A percentile compares a stretch with the other conserved stretches of the same genome.
phyloP scores from a whole-genome alignment of 2,888 invertebrate species.

The Hirtodrosophila trivittata region DNA sequence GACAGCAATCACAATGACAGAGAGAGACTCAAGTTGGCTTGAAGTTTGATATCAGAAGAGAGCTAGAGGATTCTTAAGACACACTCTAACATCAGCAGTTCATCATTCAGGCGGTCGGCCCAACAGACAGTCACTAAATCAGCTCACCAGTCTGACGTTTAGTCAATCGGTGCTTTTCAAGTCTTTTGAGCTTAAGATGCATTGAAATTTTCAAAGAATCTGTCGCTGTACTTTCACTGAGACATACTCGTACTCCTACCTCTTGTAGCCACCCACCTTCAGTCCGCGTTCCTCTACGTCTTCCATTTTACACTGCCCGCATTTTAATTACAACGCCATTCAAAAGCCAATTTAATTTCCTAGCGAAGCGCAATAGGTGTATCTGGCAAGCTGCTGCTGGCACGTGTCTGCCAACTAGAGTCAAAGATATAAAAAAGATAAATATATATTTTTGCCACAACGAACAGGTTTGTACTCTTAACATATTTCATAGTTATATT shows the following conservation, averaged over 20 bases:
- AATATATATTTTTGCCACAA: neutral
- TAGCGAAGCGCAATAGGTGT: constrained; percentile 32
- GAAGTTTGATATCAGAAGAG: constrained; percentile 46
- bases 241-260: neutral
- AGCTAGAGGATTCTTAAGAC: constrained; percentile 22
- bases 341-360: constrained; percentile 66
- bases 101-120: constrained; percentile 47
- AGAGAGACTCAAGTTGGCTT: constrained; percentile 33
- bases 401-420: constrained; percentile 57
- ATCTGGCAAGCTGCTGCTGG: constrained; percentile 53
- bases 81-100: constrained; percentile 52
- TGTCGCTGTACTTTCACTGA: neutral
- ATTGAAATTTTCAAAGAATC: constrained; percentile 29
- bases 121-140: constrained; percentile 14
- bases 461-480: constrained; percentile 28
- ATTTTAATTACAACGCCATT: constrained; percentile 71
- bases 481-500: too few species aligned
- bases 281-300: neutral
- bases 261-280: neutral
- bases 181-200: constrained; percentile 32
- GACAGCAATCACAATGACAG: constrained; percentile 45
- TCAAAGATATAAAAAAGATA: constrained; percentile 16
- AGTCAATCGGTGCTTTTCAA: constrained; percentile 40
- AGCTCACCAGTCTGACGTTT: constrained; percentile 37
- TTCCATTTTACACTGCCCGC: constrained; percentile 33